These are phyloP conservation scores for Phodopus roborovskii DNA, from an alignment of 2,113 vertebrate species.

Conservation along the genomic window DNA sequence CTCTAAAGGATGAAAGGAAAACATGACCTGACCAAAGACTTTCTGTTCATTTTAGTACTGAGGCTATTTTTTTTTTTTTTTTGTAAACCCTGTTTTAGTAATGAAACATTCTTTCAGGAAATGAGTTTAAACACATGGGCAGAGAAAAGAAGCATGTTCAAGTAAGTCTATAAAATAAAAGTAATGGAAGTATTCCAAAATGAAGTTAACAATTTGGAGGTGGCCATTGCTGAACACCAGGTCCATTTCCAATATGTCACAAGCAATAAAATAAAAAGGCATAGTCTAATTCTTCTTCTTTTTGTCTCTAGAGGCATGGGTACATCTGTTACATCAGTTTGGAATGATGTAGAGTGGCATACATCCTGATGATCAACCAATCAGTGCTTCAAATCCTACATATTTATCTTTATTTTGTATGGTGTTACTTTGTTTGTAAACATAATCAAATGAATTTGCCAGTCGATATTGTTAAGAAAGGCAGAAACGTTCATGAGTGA, in stretches of 20 bases:
- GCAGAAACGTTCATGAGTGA: background rate
- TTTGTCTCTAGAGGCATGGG: background rate
- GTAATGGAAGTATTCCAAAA: constrained; percentile 40
- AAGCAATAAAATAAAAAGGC: background rate
- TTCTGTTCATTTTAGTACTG: background rate
- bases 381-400: background rate
- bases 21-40: background rate
- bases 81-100: constrained; percentile 7
- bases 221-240: background rate
- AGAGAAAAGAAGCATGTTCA: background rate
- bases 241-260: constrained; percentile 59
- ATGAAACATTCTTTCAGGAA: constrained; percentile 40
- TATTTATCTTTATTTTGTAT: background rate
- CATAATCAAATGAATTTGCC: background rate
- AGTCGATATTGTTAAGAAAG: background rate
- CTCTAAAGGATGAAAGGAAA: background rate
- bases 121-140: background rate
- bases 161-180: constrained; percentile 11
- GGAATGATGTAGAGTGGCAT: background rate
- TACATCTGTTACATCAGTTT: constrained; percentile 33
- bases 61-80: constrained; percentile 13
- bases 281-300: constrained; percentile 35
- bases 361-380: background rate
- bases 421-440: background rate
- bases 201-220: constrained; percentile 43